Evolutionary conservation across 2,113 vertebrate species (phyloP).

Genomic region (Poeciliopsis prolifica): DNA sequence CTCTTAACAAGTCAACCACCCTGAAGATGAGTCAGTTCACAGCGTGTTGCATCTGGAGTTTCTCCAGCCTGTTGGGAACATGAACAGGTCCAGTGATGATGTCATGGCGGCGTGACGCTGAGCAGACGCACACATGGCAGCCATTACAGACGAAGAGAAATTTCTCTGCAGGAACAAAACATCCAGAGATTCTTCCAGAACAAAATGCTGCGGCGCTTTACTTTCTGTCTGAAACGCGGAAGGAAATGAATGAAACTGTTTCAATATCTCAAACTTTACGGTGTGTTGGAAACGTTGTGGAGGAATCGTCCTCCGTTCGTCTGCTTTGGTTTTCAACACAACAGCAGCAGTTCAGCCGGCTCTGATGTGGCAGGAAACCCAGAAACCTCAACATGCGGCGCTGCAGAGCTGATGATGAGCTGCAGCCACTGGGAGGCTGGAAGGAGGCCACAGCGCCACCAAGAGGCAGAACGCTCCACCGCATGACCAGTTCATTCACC

Average conservation of each 20-base stretch:
- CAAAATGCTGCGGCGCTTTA: constrained; percentile 3
- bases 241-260: no score
- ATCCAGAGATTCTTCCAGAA: constrained; percentile 9
- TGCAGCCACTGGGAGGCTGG: constrained; percentile 8
- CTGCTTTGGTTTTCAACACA: no score
- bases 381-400: constrained; percentile 36
- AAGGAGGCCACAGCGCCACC: neutral
- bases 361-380: constrained; percentile 27
- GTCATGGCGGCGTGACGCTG: constrained; percentile 15
- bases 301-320: no score
- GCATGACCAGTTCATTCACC: no score
- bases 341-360: neutral
- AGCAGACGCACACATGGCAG: constrained; percentile 36
- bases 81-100: constrained; percentile 8
- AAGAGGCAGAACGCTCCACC: no score
- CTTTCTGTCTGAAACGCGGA: neutral
- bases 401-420: constrained; percentile 34
- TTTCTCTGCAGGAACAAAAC: constrained; percentile 11
- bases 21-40: neutral
- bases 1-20: no score
- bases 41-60: neutral
- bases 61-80: neutral
- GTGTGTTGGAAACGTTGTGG: no score
- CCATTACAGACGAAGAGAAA: constrained; percentile 6
- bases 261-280: no score